Percentiles rank a stretch among this genome's conserved stretches.
These are phyloP conservation scores for Diloba caeruleocephala DNA, from an alignment of 2,888 invertebrate species.

Conservation along the genomic window DNA sequence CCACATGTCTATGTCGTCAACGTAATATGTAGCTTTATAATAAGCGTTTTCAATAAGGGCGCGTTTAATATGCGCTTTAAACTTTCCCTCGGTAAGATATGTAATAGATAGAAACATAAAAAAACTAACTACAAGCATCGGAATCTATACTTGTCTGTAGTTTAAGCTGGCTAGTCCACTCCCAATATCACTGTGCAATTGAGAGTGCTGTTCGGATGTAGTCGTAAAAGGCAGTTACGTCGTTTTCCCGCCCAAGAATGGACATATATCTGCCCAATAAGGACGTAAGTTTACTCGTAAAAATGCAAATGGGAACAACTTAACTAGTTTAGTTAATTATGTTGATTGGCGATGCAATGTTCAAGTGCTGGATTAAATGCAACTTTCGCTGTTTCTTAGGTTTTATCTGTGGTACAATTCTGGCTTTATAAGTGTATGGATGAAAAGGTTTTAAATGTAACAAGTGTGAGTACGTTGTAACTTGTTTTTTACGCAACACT, in stretches of 20 bases:
- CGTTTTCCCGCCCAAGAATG: conserved; percentile 13
- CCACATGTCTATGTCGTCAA: too few relatives aligned
- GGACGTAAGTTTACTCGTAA: conserved; percentile 36
- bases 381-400: conserved; percentile 28
- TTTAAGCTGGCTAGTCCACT: neutral
- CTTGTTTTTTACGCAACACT: too few relatives aligned
- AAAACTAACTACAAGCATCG: too few relatives aligned
- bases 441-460: neutral
- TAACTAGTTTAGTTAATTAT: conserved; percentile 27
- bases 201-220: conserved; percentile 30
- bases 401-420: too few relatives aligned
- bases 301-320: conserved; percentile 38
- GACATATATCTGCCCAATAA: conserved; percentile 32
- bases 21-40: too few relatives aligned
- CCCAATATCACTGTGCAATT: conserved; percentile 30
- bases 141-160: conserved; percentile 4
- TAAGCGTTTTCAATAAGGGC: too few relatives aligned
- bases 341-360: conserved; percentile 17
- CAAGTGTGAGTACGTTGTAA: too few relatives aligned
- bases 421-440: neutral
- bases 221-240: conserved; percentile 28
- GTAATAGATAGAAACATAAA: too few relatives aligned
- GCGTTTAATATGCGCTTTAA: too few relatives aligned
- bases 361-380: conserved; percentile 2
- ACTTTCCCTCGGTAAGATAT: too few relatives aligned